These are phyloP conservation scores for Cygnus buccinator DNA, from an alignment of 2,113 vertebrate genomes.

Conservation along the genomic window DNA sequence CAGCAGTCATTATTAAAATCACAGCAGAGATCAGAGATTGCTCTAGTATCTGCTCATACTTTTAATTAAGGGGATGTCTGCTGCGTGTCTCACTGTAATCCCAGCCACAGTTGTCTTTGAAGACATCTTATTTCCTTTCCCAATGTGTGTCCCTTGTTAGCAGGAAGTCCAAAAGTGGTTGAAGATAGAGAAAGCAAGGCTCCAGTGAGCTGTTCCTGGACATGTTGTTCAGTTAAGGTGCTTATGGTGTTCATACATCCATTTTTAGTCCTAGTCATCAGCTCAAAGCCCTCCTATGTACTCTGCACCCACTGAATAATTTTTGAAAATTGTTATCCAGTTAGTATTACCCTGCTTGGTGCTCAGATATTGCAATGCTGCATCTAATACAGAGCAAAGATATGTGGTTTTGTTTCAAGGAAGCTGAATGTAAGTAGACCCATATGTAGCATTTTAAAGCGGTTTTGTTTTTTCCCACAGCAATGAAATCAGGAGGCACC, in stretches of 20 bases:
- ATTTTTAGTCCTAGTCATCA: not conserved
- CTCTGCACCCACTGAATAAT: not conserved
- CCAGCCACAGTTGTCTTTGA: not conserved
- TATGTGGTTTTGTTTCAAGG: not conserved
- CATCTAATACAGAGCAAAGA: not conserved
- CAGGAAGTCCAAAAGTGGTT: not conserved
- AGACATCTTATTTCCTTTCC: not conserved
- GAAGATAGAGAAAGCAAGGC: not conserved
- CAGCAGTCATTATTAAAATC: not conserved
- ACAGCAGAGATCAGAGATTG: not conserved
- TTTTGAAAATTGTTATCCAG: not conserved
- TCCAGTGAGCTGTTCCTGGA: rapidly evolving
- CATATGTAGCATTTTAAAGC: not conserved
- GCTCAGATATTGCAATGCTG: not conserved
- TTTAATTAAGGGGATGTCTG: constrained; percentile 27
- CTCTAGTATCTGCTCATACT: not conserved
- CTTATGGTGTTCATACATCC: not conserved
- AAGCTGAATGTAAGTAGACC: not conserved
- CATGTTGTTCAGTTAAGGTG: too few species aligned
- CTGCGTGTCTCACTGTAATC: not conserved
- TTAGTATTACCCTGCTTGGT: not conserved
- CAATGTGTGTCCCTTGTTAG: too few species aligned
- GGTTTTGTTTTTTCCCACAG: constrained; percentile 71
- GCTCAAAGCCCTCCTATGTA: not conserved
- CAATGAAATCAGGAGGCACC: constrained; percentile 98